Base-by-base conservation (phyloP, 2,113 vertebrate species). In the Oryzias celebensis region DNA sequence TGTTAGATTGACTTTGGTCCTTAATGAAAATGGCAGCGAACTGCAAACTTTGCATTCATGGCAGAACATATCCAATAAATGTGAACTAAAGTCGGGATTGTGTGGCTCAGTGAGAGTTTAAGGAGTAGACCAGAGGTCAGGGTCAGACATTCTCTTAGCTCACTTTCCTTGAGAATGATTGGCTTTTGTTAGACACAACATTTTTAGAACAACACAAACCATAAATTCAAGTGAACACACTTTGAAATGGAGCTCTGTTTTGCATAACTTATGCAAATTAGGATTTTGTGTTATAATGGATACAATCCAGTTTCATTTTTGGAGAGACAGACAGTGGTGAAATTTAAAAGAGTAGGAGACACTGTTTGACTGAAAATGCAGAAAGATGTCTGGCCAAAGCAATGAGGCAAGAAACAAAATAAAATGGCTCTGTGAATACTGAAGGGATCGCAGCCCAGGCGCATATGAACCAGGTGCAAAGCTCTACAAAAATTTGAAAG, bases 241-340 rank as follows among this genome's bases (percentile, higher is more conserved):
- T 48, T 49, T 6, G 54, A 50, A 23, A 56, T 28, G 22, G 62
- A 62, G 47, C 73, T 65, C 42, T 63, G 58, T 64, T 78, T 67
- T 67, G 52, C 78, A 77, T 77, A 70, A 26, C 75, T 77, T 71
- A 86, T 73, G 56, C 46, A 79, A 65, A 81, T 64, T 18, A 18
- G 44, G 7, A 36, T 36, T 12, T 36, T 13, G 36, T 36, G 36
- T 36, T 36, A 13, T 36, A 36, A 36, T 36, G 36, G 36, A 36
- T 36, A 36, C 10, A 36, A 36, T 12, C 10, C 10, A 3, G 36
- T 36, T 36, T 36, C 36, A 12, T 10, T 36, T 36, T 8, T 36
- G 31, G 7, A 36, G 7, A 36, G 7, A 36, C 48, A 52, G 51
- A 71, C 55, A 45, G 66, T 41, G 61, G 51, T 68, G 45, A 50